phyloP scores from a whole-genome alignment of 2,113 vertebrate genomes.

The Tetrax tetrax region DNA sequence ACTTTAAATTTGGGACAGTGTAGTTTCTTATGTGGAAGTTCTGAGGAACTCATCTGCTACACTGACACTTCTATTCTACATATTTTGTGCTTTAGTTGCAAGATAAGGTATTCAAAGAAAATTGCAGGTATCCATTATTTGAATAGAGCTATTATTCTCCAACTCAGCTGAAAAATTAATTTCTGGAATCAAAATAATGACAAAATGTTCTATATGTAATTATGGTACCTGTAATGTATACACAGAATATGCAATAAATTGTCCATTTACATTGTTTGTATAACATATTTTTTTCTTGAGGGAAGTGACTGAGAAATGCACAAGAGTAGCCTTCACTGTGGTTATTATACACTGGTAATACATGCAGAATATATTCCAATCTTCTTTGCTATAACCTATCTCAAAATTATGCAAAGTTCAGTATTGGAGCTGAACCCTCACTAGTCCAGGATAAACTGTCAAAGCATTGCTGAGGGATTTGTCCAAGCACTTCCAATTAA shows the following conservation, averaged over 20 bases:
- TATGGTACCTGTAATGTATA: neutral
- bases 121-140: neutral
- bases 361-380: neutral
- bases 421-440: neutral
- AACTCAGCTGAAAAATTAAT: neutral
- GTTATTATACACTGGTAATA: neutral
- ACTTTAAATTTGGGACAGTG: neutral
- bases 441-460: neutral
- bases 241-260: neutral
- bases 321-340: neutral
- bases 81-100: neutral
- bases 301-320: neutral
- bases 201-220: neutral
- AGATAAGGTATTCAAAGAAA: neutral
- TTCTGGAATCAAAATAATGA: neutral
- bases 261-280: neutral
- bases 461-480: constrained; percentile 23
- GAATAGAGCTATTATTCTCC: neutral
- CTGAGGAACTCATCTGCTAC: neutral
- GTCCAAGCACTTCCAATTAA: constrained; percentile 27
- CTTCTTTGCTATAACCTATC: neutral
- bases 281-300: neutral
- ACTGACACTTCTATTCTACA: neutral
- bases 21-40: neutral
- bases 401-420: constrained; percentile 21